Percentiles rank a stretch among this genome's conserved stretches.
Evolutionary conservation across 2,797 vertebrate genomes (phyloP).

Genomic region (Pelochelys cantorii): DNA sequence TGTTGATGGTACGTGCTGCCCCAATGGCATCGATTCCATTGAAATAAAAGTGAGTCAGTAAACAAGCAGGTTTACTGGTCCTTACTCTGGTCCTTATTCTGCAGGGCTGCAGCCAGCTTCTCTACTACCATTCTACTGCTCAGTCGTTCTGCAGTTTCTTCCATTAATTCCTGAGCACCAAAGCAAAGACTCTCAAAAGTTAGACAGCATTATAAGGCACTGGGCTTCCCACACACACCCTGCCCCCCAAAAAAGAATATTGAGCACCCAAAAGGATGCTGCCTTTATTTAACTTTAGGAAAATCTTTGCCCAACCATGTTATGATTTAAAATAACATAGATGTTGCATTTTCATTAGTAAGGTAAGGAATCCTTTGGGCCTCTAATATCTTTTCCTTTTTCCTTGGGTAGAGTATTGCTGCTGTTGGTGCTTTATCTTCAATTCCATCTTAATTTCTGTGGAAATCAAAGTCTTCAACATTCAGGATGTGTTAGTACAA

Average conservation of each 20-base stretch:
- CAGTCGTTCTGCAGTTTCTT: not conserved
- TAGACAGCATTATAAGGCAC: fast-evolving
- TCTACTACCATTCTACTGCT: not conserved
- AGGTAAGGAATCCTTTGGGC: not conserved
- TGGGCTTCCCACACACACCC: fast-evolving
- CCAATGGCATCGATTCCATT: not conserved
- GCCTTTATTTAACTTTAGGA: not conserved
- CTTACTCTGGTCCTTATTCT: not conserved
- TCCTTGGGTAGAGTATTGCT: not conserved
- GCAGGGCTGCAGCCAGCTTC: not conserved
- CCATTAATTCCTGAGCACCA: not conserved
- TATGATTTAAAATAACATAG: not conserved
- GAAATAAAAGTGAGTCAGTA: not conserved
- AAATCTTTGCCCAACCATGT: not conserved
- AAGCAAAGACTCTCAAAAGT: not conserved
- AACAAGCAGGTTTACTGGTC: not conserved
- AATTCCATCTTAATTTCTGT: not conserved
- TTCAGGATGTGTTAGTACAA: not conserved
- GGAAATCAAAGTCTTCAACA: not conserved
- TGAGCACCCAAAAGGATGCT: no score
- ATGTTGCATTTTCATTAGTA: not conserved
- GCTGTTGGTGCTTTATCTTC: not conserved
- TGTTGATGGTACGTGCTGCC: not conserved
- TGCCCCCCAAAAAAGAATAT: not conserved
- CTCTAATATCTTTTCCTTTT: not conserved